Base-by-base conservation (phyloP, 2,888 invertebrate genomes). In the Catocala fraxini region DNA sequence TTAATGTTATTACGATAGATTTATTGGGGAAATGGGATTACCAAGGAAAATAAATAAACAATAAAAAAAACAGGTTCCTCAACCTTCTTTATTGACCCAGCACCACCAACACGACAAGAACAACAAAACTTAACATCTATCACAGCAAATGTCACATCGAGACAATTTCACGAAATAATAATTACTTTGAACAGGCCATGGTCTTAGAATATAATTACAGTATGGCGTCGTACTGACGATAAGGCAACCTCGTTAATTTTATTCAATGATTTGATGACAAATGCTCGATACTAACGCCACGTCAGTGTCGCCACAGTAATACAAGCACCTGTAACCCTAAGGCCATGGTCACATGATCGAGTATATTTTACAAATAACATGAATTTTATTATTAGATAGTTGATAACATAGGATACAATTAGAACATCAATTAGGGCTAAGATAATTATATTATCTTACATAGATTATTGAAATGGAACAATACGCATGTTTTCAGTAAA, bases 41-140 rank as follows among this genome's bases (percentile, higher is more conserved):
- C 7, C 6, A 35, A 57, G 12, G 12, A 6, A 48, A 56, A 41
- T 13, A 12, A 73, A 65, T 66, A 61, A 65, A 74, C 73, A 73
- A 66, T 64, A 79, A 75, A 71, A 15, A 65, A 55, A 65, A 60
- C 33, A 56, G 75, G 68, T 70, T 88, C 91, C 91, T 87, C 82
- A 91, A 92, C 90, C 91, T 71, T 81, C 81, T 91, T 92, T 92
- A 91, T 89, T 90, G 75, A 82, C 87, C 91, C 91, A 90, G 84
- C 87, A 92, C 90, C 77, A 78, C 79, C 83, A 74, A 81, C 81
- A 83, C 70, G 71, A 68, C 78, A 81, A 77, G 80, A 86, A 88
- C 80, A 88, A 88, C 80, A 81, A 77, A 87, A 87, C 80, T 85
- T 85, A 87, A 90, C 84, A 84, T 80, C 86, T 91, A 93, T 93